These are phyloP conservation scores for Anas platyrhynchos DNA, from an alignment of 2,113 vertebrate genomes.

Conservation along the genomic window DNA sequence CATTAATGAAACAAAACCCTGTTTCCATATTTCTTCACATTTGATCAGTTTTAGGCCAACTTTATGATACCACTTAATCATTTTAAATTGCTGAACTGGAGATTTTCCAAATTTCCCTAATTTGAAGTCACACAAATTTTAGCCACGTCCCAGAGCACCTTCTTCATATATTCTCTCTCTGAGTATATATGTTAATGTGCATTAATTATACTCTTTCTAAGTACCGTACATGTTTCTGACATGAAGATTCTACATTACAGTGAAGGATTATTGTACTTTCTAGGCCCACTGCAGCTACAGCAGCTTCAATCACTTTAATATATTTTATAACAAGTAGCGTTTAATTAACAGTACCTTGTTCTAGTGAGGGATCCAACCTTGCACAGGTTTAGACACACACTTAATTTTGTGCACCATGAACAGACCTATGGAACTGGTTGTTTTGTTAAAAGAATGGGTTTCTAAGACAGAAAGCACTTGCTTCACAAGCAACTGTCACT, in stretches of 20 bases:
- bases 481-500: background rate
- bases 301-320: slow-evolving; percentile 69
- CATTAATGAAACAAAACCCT: slow-evolving; percentile 26
- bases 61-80: slow-evolving; percentile 33
- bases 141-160: slow-evolving; percentile 61
- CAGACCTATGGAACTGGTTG: background rate
- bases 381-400: slow-evolving; percentile 23
- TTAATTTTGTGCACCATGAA: background rate
- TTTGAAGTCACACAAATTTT: slow-evolving; percentile 54
- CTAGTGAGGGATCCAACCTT: slow-evolving; percentile 36
- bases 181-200: slow-evolving; percentile 72
- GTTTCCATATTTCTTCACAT: slow-evolving; percentile 27
- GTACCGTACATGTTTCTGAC: slow-evolving; percentile 68
- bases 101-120: slow-evolving; percentile 40
- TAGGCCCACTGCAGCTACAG: slow-evolving; percentile 62
- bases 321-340: slow-evolving; percentile 70
- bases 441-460: background rate
- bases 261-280: slow-evolving; percentile 75
- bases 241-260: slow-evolving; percentile 64
- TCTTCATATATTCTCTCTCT: slow-evolving; percentile 47
- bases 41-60: background rate
- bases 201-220: slow-evolving; percentile 76
- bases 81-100: slow-evolving; percentile 40
- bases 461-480: background rate
- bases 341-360: slow-evolving; percentile 75